phyloP scores from a whole-genome alignment of 2,888 invertebrate species.

The Lithosia quadra region DNA sequence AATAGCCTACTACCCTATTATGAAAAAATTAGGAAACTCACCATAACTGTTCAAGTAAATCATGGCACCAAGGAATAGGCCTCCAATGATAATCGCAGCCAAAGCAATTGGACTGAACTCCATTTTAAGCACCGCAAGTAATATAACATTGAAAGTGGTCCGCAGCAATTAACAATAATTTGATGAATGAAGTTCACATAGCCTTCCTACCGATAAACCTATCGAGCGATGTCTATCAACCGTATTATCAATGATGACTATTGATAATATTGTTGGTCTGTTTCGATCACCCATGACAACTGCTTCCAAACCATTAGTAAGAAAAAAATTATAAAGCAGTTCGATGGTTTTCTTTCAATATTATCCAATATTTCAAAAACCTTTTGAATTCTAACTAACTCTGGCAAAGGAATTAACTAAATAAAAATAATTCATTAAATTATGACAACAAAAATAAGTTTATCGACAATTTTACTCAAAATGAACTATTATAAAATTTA shows the following conservation, averaged over 20 bases:
- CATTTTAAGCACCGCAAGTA: slow-evolving; percentile 1
- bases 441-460: too few relatives aligned
- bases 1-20: neutral
- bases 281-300: neutral
- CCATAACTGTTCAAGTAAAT: neutral
- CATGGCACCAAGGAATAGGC: neutral
- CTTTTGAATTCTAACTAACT: too few relatives aligned
- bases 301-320: neutral
- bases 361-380: too few relatives aligned
- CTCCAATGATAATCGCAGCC: neutral
- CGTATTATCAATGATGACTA: neutral
- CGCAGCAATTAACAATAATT: neutral
- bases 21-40: neutral
- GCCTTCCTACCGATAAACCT: neutral
- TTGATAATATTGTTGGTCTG: neutral
- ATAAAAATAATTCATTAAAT: too few relatives aligned
- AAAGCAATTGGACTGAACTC: neutral
- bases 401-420: too few relatives aligned
- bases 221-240: neutral
- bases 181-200: neutral
- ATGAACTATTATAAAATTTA: too few relatives aligned
- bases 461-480: too few relatives aligned
- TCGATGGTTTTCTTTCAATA: neutral
- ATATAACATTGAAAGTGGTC: neutral
- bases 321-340: neutral